Conservation (phyloP, 2,888 invertebrate genomes). For the Coenonympha arcania region DNA sequence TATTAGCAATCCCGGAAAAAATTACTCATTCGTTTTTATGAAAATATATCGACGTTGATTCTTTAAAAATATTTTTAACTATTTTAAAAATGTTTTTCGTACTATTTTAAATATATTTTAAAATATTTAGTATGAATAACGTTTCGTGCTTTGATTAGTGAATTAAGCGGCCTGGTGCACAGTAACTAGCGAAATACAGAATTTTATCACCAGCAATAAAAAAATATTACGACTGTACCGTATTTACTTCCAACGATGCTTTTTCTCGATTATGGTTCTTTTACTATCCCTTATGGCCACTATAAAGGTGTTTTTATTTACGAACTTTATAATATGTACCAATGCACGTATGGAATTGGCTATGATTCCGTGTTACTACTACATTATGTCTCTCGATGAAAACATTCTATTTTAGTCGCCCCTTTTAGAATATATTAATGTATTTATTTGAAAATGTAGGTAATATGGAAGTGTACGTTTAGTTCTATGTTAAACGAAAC, state of each 20-base stretch:
- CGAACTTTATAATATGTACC: conserved; percentile 9
- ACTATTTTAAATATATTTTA: not conserved
- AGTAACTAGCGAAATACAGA: conserved; percentile 23
- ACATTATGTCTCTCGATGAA: too few relatives aligned
- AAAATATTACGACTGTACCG: conserved; percentile 35
- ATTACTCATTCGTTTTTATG: too few relatives aligned
- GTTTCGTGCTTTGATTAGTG: conserved; percentile 14
- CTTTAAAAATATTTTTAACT: not conserved
- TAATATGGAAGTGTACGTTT: too few relatives aligned
- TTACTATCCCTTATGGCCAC: conserved; percentile 34
- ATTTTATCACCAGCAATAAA: conserved; percentile 44
- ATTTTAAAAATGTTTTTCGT: not conserved
- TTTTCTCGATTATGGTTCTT: conserved; percentile 35
- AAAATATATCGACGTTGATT: too few relatives aligned
- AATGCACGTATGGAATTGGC: not conserved
- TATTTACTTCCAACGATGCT: conserved; percentile 38
- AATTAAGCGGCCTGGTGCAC: conserved; percentile 11
- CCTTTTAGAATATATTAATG: too few relatives aligned
- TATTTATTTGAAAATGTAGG: too few relatives aligned
- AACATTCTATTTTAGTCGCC: too few relatives aligned
- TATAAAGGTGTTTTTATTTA: conserved; percentile 28
- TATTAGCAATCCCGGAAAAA: too few relatives aligned
- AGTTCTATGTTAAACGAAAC: too few relatives aligned
- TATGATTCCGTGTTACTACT: not conserved
- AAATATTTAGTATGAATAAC: not conserved